Conservation (phyloP, 2,888 invertebrate genomes). For the Odiellus spinosus region DNA sequence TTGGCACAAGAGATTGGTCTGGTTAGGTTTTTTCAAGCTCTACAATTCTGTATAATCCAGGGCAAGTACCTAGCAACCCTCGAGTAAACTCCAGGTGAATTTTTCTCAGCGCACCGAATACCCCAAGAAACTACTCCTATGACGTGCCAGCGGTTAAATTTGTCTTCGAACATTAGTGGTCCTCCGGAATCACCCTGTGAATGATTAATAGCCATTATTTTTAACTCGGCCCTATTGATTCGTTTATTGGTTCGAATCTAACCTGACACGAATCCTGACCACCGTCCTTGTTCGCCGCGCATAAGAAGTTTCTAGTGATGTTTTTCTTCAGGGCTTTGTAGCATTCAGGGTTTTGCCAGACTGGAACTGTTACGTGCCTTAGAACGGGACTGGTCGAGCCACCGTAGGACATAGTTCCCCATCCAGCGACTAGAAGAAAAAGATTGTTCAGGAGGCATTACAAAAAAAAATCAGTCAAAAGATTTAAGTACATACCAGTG, state of each 20-base stretch:
- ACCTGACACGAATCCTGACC: slow-evolving; percentile 58
- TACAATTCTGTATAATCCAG: slow-evolving; percentile 15
- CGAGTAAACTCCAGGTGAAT: slow-evolving; percentile 16
- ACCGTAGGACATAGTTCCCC: not conserved
- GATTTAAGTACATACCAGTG: not conserved
- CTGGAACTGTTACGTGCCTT: slow-evolving; percentile 14
- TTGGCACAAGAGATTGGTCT: too few relatives aligned
- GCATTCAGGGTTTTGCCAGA: slow-evolving; percentile 14
- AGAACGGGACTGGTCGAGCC: slow-evolving; percentile 11
- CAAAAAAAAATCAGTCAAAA: too few relatives aligned
- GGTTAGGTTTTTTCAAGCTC: too few relatives aligned
- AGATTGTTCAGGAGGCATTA: too few relatives aligned
- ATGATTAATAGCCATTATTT: slow-evolving; percentile 25
- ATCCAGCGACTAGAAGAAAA: not conserved
- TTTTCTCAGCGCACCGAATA: slow-evolving; percentile 13
- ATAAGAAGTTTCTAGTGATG: slow-evolving; percentile 10
- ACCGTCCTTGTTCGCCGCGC: slow-evolving; percentile 13
- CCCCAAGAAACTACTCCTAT: slow-evolving; percentile 18
- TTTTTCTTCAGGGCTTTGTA: slow-evolving; percentile 33
- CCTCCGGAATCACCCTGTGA: slow-evolving; percentile 41
- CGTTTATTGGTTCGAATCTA: slow-evolving; percentile 10
- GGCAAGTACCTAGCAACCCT: slow-evolving; percentile 11
- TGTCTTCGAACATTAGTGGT: slow-evolving; percentile 10
- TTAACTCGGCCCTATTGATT: not conserved
- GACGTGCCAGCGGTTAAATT: slow-evolving; percentile 8